These are phyloP conservation scores for Crotalus horridus DNA, from an alignment of 2,113 vertebrate species.

Conservation along the genomic window DNA sequence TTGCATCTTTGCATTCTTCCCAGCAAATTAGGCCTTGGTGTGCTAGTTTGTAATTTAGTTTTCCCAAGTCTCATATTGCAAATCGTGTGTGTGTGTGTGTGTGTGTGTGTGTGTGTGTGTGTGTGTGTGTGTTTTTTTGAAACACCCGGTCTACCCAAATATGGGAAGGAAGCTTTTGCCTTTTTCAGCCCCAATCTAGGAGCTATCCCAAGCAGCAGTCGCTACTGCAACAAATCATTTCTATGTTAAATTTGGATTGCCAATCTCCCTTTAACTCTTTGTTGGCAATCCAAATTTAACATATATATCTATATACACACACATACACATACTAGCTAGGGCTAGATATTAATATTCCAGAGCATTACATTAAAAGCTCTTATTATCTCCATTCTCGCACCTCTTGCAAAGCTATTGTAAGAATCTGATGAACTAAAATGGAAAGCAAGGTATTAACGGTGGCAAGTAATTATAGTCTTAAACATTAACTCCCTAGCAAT, in stretches of 20 bases:
- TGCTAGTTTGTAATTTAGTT: conserved; percentile 31
- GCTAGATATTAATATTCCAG: conserved; percentile 29
- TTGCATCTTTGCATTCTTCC: conserved; percentile 44
- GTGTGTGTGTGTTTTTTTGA: too few relatives aligned
- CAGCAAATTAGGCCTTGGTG: conserved; percentile 15
- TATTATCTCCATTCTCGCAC: conserved; percentile 23
- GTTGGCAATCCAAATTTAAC: too few relatives aligned
- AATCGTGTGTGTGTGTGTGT: not conserved
- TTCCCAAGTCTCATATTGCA: conserved; percentile 30
- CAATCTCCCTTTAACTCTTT: too few relatives aligned
- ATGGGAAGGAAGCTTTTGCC: too few relatives aligned
- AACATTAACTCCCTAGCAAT: conserved; percentile 60
- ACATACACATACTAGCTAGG: conserved; percentile 11
- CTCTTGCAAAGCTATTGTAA: not conserved
- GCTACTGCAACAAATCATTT: too few relatives aligned
- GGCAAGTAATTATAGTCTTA: conserved; percentile 64
- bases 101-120: too few relatives aligned
- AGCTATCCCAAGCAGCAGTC: too few relatives aligned
- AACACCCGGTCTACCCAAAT: too few relatives aligned
- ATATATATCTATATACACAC: not conserved
- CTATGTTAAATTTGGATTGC: too few relatives aligned
- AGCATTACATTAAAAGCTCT: conserved; percentile 23
- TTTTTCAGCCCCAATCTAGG: too few relatives aligned
- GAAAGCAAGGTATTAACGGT: conserved; percentile 56
- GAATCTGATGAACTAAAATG: conserved; percentile 43